phyloP scores from a whole-genome alignment of 2,888 invertebrate genomes.

The Agonopterix subpropinquella region DNA sequence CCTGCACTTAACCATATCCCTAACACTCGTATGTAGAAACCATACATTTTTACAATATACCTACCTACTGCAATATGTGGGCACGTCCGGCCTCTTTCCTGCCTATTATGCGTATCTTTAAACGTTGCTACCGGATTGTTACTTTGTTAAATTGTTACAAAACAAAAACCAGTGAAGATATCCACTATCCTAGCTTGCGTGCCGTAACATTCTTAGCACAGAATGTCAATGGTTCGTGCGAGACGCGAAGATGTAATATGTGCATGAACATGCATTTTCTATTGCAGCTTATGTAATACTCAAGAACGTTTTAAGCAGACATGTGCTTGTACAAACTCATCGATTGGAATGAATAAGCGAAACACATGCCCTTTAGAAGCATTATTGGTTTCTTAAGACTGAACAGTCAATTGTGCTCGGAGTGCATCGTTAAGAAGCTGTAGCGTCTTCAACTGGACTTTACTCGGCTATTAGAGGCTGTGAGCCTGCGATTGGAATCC shows the following conservation, averaged over 20 bases:
- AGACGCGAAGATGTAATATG: no score
- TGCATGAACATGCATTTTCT: background rate
- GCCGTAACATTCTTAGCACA: background rate
- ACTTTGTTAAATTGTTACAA: no score
- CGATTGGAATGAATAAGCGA: constrained; percentile 11
- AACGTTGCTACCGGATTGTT: no score
- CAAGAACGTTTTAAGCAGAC: no score
- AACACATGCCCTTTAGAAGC: constrained; percentile 15
- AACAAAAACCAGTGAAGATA: no score
- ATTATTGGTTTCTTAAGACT: constrained; percentile 22
- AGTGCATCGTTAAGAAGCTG: constrained; percentile 16
- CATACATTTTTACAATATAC: no score
- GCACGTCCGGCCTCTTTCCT: no score
- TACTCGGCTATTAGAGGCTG: constrained; percentile 38
- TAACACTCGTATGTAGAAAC: no score
- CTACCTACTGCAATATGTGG: no score
- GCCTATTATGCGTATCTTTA: no score
- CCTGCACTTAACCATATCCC: no score
- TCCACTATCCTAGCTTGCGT: background rate
- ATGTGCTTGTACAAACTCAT: background rate
- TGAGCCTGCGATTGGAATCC: constrained; percentile 47
- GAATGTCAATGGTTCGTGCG: background rate
- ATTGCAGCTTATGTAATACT: background rate
- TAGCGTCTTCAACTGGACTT: background rate
- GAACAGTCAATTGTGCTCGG: constrained; percentile 21